A percentile compares a stretch with the other conserved stretches of the same genome.
Evolutionary conservation across 53 echinoderm and acorn worm genomes (phyloP).

Genomic region (Astropecten irregularis): DNA sequence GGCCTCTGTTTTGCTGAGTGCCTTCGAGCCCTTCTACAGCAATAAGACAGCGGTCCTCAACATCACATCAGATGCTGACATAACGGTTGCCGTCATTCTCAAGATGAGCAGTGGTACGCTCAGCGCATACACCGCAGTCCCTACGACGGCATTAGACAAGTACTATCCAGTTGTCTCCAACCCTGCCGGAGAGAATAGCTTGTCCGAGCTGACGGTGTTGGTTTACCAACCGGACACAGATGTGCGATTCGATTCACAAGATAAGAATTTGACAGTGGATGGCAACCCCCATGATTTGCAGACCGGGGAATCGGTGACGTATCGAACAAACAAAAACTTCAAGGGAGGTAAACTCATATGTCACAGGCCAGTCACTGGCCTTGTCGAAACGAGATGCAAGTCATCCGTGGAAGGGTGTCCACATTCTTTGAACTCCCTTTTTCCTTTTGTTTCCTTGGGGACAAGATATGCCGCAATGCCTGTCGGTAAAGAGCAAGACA

Average conservation of each 20-base stretch:
- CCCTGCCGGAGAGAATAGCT: not conserved
- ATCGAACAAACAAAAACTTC: not conserved
- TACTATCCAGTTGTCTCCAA: slow-evolving; percentile 16
- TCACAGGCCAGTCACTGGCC: not conserved
- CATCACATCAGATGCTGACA: slow-evolving; percentile 24
- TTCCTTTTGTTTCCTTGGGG: slow-evolving; percentile 49
- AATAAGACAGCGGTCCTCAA: slow-evolving; percentile 1
- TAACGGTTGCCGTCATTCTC: slow-evolving; percentile 36
- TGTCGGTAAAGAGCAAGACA: too few relatives aligned
- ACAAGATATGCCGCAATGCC: slow-evolving; percentile 44
- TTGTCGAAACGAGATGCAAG: slow-evolving; percentile 1
- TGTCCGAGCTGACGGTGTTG: slow-evolving; percentile 40
- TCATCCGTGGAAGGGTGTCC: not conserved
- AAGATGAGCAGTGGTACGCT: slow-evolving; percentile 33
- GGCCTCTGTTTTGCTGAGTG: not conserved
- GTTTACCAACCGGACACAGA: not conserved
- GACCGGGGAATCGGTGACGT: not conserved
- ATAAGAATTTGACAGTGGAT: not conserved
- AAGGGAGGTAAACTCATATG: not conserved
- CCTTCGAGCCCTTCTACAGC: not conserved
- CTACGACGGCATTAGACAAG: slow-evolving; percentile 24
- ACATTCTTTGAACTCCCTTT: slow-evolving; percentile 14
- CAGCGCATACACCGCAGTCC: slow-evolving; percentile 52
- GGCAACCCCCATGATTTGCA: not conserved
- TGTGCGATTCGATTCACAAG: not conserved